Conservation (phyloP, 2,888 invertebrate species). For the Plemyria rubiginata region DNA sequence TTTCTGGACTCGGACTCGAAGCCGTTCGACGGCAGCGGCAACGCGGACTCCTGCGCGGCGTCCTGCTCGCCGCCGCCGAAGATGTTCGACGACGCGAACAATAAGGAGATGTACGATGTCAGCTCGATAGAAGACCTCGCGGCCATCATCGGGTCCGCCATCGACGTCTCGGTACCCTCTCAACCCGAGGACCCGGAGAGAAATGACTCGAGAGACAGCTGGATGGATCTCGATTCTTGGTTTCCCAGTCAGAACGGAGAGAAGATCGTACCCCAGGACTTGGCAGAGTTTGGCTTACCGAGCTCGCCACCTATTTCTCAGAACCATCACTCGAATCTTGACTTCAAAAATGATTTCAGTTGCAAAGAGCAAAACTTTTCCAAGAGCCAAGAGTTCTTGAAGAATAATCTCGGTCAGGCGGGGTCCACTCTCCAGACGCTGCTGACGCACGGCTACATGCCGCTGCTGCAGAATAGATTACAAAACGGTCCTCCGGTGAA, state of each 20-base stretch:
- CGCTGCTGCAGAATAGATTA: conserved; percentile 91
- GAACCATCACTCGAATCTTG: conserved; percentile 80
- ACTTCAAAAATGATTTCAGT: conserved; percentile 55
- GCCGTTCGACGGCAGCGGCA: conserved; percentile 84
- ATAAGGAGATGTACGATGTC: conserved; percentile 88
- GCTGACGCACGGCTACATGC: conserved; percentile 92
- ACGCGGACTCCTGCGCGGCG: conserved; percentile 85
- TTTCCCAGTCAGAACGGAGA: conserved; percentile 91
- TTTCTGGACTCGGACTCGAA: conserved; percentile 84
- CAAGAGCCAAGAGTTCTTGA: conserved; percentile 79
- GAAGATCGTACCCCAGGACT: conserved; percentile 87
- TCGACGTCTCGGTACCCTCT: conserved; percentile 86
- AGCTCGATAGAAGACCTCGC: conserved; percentile 93
- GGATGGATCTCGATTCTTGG: conserved; percentile 96
- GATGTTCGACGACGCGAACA: conserved; percentile 80
- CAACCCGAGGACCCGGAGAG: conserved; percentile 89
- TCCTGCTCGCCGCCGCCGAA: conserved; percentile 81
- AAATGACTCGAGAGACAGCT: conserved; percentile 90
- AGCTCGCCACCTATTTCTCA: conserved; percentile 86
- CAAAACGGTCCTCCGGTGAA: conserved; percentile 91
- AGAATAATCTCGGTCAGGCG: conserved; percentile 80
- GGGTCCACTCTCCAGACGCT: conserved; percentile 91
- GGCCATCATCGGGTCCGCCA: conserved; percentile 94
- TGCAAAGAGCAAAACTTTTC: conserved; percentile 77
- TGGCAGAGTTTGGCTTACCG: conserved; percentile 88